These are phyloP conservation scores for Chlorops oryzae DNA, from an alignment of 1,140 invertebrate species.

Conservation along the genomic window DNA sequence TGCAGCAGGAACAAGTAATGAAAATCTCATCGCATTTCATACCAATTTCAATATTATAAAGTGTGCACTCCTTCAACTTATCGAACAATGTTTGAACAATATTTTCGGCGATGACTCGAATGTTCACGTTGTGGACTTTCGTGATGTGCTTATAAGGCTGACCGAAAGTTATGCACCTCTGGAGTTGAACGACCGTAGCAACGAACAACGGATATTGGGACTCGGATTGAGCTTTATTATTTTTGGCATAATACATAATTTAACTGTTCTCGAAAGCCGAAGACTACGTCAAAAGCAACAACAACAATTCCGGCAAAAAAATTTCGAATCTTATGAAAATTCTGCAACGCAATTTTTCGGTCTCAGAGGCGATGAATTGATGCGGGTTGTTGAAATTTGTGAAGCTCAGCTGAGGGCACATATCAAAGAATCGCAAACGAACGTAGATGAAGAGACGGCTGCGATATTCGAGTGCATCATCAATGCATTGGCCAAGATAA, in stretches of 20 bases:
- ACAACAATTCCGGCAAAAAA: too few relatives aligned
- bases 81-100: constrained; percentile 35
- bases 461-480: too few relatives aligned
- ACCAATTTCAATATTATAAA: constrained; percentile 34
- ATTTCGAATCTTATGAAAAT: too few relatives aligned
- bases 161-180: constrained; percentile 3
- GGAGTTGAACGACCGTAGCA: not conserved
- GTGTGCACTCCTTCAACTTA: constrained; percentile 32
- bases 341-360: too few relatives aligned
- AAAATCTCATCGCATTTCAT: constrained; percentile 1
- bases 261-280: too few relatives aligned
- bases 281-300: too few relatives aligned
- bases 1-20: constrained; percentile 7
- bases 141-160: constrained; percentile 19
- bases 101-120: constrained; percentile 27
- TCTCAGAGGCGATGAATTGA: too few relatives aligned
- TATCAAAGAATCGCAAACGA: too few relatives aligned
- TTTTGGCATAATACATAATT: constrained; percentile 37
- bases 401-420: too few relatives aligned
- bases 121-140: constrained; percentile 9
- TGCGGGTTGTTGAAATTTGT: too few relatives aligned
- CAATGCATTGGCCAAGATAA: too few relatives aligned
- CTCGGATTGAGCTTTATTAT: constrained; percentile 21
- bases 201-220: not conserved
- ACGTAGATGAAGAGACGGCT: too few relatives aligned